These are phyloP conservation scores for Chrysolina haemoptera DNA, from an alignment of 2,888 invertebrate species.

Conservation along the genomic window DNA sequence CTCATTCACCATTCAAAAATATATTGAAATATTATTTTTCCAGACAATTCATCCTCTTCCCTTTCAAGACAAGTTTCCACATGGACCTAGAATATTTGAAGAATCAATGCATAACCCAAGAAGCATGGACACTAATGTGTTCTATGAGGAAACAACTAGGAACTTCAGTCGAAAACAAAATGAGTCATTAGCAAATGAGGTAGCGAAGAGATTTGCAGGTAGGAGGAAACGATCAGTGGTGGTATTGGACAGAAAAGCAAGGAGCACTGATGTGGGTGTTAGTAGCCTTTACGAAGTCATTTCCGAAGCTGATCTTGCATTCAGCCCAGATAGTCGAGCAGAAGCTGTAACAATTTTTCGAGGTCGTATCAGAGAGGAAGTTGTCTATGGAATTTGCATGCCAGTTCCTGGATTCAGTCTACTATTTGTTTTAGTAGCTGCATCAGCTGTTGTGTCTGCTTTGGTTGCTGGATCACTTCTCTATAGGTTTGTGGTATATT, in stretches of 20 bases:
- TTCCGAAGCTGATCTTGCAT: slow-evolving; percentile 91
- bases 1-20: too few relatives aligned
- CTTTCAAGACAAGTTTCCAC: slow-evolving; percentile 81
- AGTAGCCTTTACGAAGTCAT: slow-evolving; percentile 91
- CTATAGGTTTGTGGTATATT: slow-evolving; percentile 58
- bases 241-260: slow-evolving; percentile 77
- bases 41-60: slow-evolving; percentile 65
- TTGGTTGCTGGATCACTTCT: slow-evolving; percentile 80
- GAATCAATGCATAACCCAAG: slow-evolving; percentile 73
- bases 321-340: slow-evolving; percentile 85
- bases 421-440: slow-evolving; percentile 88
- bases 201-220: slow-evolving; percentile 59
- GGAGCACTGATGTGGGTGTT: slow-evolving; percentile 91
- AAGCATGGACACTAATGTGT: slow-evolving; percentile 60
- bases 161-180: slow-evolving; percentile 28
- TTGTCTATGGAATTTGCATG: slow-evolving; percentile 92
- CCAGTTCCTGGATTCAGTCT: slow-evolving; percentile 92
- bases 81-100: slow-evolving; percentile 82
- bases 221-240: slow-evolving; percentile 78
- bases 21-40: slow-evolving; percentile 36
- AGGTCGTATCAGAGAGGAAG: slow-evolving; percentile 89
- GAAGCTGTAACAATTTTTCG: slow-evolving; percentile 91
- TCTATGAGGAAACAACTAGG: slow-evolving; percentile 18
- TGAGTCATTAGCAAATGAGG: slow-evolving; percentile 18
- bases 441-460: slow-evolving; percentile 90